Evolutionary conservation across 2,797 vertebrate species (phyloP).

Genomic region (Valencia hispanica): DNA sequence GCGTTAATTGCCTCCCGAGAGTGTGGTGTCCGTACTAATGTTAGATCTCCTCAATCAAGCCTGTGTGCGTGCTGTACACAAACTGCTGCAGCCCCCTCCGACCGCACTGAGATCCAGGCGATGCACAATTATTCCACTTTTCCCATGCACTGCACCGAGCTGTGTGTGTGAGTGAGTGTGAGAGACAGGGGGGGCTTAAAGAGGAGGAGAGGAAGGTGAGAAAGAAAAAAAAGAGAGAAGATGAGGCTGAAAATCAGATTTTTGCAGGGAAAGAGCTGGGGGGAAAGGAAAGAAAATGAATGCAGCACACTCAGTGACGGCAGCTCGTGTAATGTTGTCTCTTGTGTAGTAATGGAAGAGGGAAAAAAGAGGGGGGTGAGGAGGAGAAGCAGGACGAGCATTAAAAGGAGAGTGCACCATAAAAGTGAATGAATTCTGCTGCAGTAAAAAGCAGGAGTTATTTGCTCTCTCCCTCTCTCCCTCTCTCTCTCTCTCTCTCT

Average conservation of each 20-base stretch:
- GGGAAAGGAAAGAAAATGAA: constrained; percentile 38
- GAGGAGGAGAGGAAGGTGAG: constrained; percentile 13
- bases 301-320: constrained; percentile 38
- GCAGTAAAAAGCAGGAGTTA: constrained; percentile 76
- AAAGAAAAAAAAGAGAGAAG: background rate
- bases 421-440: constrained; percentile 81
- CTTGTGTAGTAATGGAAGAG: constrained; percentile 47
- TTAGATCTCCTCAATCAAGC: constrained; percentile 75
- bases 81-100: constrained; percentile 68
- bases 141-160: constrained; percentile 24
- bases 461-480: constrained; percentile 31
- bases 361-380: constrained; percentile 30
- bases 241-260: constrained; percentile 46
- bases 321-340: constrained; percentile 41
- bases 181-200: background rate
- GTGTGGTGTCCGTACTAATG: constrained; percentile 75
- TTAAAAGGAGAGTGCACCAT: constrained; percentile 64
- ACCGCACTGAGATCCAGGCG: constrained; percentile 61
- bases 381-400: constrained; percentile 33
- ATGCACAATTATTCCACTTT: constrained; percentile 68
- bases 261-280: constrained; percentile 48
- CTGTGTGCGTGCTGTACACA: constrained; percentile 57
- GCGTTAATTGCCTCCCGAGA: constrained; percentile 76
- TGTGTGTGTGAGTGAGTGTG: background rate
- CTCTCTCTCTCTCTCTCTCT: constrained; percentile 22